Evolutionary conservation across 2,113 vertebrate species (phyloP), one percentile per base, ranked within the genome.

Genomic region (Fulmarus glacialis): DNA sequence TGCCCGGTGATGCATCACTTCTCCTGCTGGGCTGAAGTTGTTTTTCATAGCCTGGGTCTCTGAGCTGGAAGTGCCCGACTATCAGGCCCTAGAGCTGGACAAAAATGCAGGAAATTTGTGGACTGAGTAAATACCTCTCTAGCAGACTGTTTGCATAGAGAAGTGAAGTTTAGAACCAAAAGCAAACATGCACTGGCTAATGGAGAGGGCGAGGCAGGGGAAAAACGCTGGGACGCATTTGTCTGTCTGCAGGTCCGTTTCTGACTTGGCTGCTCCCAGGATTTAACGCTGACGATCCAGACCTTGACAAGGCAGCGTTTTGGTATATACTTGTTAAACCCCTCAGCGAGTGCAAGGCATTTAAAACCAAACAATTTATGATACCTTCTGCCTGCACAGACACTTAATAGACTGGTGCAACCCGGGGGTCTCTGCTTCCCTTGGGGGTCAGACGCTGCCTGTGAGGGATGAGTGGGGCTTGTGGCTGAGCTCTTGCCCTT

Each of bases 71-170:
- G 84, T 32, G 64, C 60, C 42, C 5, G 47, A 32, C 34, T 42
- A 3, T 56, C 63, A 38, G 75, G 71, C 45, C 53, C 45, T 45
- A 17, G 79, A 70, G 63, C 85, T 74, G 59, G 84, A 73, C 22
- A 80, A 71, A 94, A 93, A 83, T 56, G 81, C 91, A 94, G 71
- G 68, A 83, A 93, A 89, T 36, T 58, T 83, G 88, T 78, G 71
- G 79, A 86, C 82, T 80, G 96, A 93, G 82, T 72, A 90, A 88
- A 94, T 93, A 80, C 40, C 71, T 96, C 89, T 92, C 26, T 77
- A 92, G 93, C 83, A 96, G 95, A 92, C 93, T 93, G 91, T 91
- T 85, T 93, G 89, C 87, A 73, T 80, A 93, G 82, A 90, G 94
- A 90, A 93, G 85, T 4, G 4, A 87, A 92, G 82, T 94, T 96